These are phyloP conservation scores for Cerastis rubricosa DNA, from an alignment of 2,888 invertebrate genomes.

Conservation along the genomic window DNA sequence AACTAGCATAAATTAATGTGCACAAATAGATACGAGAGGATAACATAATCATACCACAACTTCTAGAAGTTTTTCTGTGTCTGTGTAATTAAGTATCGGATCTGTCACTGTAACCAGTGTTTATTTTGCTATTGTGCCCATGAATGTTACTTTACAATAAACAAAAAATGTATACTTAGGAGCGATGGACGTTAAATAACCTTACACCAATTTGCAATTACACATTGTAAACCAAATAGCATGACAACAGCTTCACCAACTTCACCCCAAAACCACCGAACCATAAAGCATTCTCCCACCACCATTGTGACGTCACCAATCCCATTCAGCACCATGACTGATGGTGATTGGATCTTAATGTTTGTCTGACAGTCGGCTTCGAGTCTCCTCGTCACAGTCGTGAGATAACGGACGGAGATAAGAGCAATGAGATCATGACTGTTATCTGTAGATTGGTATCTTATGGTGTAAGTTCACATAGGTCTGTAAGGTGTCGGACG, in stretches of 20 bases:
- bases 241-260: not conserved
- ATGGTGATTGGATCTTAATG: slow-evolving; percentile 78
- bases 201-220: not conserved
- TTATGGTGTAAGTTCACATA: slow-evolving; percentile 17
- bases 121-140: too few species aligned
- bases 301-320: slow-evolving; percentile 56
- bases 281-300: slow-evolving; percentile 27
- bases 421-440: slow-evolving; percentile 74
- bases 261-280: slow-evolving; percentile 6
- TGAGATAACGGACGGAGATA: slow-evolving; percentile 73
- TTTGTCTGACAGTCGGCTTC: slow-evolving; percentile 68
- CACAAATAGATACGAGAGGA: too few species aligned
- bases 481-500: too few species aligned
- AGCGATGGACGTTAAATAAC: too few species aligned
- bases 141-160: too few species aligned
- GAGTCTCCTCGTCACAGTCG: slow-evolving; percentile 70
- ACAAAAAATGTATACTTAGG: too few species aligned
- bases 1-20: too few species aligned
- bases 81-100: too few species aligned
- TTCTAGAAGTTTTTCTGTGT: too few species aligned
- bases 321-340: slow-evolving; percentile 68
- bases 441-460: slow-evolving; percentile 45
- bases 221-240: not conserved
- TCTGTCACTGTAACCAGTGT: too few species aligned
- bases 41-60: too few species aligned